Conservation (phyloP, 2,113 vertebrate species). For the Suricata suricatta region DNA sequence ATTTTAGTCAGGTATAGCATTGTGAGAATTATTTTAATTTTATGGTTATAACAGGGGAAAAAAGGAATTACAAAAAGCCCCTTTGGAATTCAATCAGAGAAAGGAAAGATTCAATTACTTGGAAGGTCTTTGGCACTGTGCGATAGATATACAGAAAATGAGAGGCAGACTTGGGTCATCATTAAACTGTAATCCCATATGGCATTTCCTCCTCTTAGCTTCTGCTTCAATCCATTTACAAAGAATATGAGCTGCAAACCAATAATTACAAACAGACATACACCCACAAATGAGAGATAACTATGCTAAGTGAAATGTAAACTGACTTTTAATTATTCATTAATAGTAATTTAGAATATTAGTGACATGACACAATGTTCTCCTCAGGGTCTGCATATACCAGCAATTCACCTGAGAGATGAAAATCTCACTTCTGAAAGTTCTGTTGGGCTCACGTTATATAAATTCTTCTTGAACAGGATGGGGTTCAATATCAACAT, state of each 20-base stretch:
- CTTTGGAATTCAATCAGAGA: conserved; percentile 78
- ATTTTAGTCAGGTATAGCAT: conserved; percentile 67
- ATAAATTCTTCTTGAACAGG: background rate
- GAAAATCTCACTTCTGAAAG: background rate
- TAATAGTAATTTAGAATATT: conserved; percentile 61
- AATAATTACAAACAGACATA: conserved; percentile 65
- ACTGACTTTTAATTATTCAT: conserved; percentile 79
- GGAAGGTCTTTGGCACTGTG: conserved; percentile 69
- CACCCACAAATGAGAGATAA: conserved; percentile 59
- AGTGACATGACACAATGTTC: background rate
- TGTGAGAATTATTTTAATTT: conserved; percentile 78
- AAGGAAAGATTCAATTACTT: conserved; percentile 83
- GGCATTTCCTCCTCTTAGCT: conserved; percentile 66
- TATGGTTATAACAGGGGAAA: conserved; percentile 76
- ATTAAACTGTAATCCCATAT: conserved; percentile 77
- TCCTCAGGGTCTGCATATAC: background rate
- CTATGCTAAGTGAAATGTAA: conserved; percentile 71
- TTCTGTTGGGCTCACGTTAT: background rate
- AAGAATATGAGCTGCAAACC: conserved; percentile 72
- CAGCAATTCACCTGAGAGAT: conserved; percentile 25
- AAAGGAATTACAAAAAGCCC: conserved; percentile 74
- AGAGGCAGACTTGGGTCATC: conserved; percentile 75
- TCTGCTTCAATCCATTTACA: conserved; percentile 66
- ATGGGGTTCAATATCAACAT: background rate
- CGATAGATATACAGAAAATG: conserved; percentile 73